phyloP scores from a whole-genome alignment of 1,140 invertebrate genomes.

The Sycophaga agraensis region DNA sequence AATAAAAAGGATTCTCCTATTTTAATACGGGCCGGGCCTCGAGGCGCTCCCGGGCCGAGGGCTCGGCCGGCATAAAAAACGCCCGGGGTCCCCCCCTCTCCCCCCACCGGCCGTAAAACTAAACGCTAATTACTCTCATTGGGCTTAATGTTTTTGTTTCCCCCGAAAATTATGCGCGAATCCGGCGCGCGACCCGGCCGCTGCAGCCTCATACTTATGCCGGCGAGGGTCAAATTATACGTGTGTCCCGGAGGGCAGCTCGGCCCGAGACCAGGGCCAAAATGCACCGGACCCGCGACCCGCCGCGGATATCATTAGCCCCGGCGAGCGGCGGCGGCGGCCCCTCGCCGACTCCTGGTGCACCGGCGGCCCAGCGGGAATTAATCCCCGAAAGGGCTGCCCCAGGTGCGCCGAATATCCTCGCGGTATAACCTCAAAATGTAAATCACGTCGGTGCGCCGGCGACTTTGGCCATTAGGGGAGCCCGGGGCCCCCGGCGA shows the following conservation, averaged over 20 bases:
- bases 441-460: constrained; percentile 61
- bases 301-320: constrained; percentile 38
- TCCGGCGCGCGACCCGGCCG: not conserved
- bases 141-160: constrained; percentile 20
- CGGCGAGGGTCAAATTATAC: constrained; percentile 19
- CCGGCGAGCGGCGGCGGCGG: constrained; percentile 36
- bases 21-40: no score
- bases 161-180: constrained; percentile 12
- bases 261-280: no score
- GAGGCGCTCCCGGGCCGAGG: no score
- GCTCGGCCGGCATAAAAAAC: no score
- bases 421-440: constrained; percentile 58
- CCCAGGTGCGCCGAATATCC: constrained; percentile 58
- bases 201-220: constrained; percentile 16
- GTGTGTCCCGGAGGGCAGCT: no score
- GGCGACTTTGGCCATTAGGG: no score
- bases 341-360: no score
- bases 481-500: constrained; percentile 38
- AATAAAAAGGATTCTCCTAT: constrained; percentile 18
- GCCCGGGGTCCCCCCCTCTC: no score
- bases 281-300: no score
- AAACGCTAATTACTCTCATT: constrained; percentile 26
- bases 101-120: not conserved
- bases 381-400: no score
- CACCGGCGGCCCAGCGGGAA: no score